Percentiles rank a stretch among this genome's conserved stretches.
Evolutionary conservation across 2,888 invertebrate genomes (phyloP).

Genomic region (Agapostemon virescens): DNA sequence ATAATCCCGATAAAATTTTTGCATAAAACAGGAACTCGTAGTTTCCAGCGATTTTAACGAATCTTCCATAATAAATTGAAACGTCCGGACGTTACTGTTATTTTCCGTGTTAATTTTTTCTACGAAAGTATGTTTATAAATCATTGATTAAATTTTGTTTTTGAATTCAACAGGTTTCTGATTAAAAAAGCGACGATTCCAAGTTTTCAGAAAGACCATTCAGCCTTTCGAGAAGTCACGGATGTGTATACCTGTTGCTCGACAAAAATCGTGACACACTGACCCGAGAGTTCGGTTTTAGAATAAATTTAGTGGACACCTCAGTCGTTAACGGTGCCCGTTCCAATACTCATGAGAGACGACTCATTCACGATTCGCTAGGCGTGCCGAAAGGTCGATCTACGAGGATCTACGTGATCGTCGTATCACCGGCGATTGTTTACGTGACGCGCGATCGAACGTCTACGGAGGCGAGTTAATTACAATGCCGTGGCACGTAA

Average conservation of each 20-base stretch:
- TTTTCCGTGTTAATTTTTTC: neutral
- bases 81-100: neutral
- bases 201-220: neutral
- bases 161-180: neutral
- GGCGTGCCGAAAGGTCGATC: slow-evolving; percentile 46
- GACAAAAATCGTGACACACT: slow-evolving; percentile 75
- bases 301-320: slow-evolving; percentile 74
- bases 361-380: slow-evolving; percentile 61
- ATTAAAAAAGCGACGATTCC: neutral
- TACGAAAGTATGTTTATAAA: neutral
- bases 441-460: slow-evolving; percentile 30
- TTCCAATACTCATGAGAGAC: slow-evolving; percentile 45
- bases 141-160: neutral
- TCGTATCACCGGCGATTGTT: slow-evolving; percentile 37
- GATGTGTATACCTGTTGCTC: slow-evolving; percentile 54
- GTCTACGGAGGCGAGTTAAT: slow-evolving; percentile 31
- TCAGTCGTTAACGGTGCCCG: slow-evolving; percentile 71
- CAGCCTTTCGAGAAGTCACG: slow-evolving; percentile 40
- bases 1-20: neutral
- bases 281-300: slow-evolving; percentile 74
- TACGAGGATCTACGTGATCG: slow-evolving; percentile 53
- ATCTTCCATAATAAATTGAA: neutral
- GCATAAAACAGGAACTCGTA: neutral
- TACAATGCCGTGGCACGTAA: slow-evolving; percentile 44
- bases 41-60: neutral